These are phyloP conservation scores for Acridotheres tristis DNA, from an alignment of 2,797 vertebrate species.

Conservation along the genomic window DNA sequence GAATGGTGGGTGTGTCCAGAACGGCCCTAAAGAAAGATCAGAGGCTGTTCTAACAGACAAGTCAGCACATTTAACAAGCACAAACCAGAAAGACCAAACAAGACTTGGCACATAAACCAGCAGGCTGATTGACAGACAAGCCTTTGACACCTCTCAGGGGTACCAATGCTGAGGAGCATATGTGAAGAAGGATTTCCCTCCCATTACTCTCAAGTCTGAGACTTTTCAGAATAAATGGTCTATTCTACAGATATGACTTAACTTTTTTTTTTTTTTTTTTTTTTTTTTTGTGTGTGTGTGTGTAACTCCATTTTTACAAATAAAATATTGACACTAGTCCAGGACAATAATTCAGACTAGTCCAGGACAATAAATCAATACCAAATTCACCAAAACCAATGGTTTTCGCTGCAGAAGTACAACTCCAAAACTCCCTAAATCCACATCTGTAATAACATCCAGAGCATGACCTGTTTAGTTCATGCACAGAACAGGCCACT, in stretches of 20 bases:
- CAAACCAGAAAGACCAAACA: background rate
- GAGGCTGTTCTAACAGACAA: background rate
- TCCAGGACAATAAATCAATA: background rate
- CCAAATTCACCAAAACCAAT: background rate
- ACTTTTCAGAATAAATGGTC: background rate
- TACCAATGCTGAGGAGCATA: background rate
- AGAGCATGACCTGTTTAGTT: background rate
- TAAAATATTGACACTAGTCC: background rate
- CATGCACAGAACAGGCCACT: background rate
- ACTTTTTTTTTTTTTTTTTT: background rate
- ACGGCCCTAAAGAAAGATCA: background rate
- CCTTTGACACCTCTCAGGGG: background rate
- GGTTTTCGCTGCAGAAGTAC: background rate
- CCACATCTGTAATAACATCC: background rate
- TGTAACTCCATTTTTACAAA: background rate
- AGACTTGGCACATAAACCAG: background rate
- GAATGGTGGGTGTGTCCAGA: background rate
- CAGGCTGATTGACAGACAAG: background rate
- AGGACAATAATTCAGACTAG: no score
- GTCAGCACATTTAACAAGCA: background rate
- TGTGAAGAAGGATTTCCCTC: background rate
- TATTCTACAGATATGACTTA: background rate
- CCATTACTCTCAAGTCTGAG: background rate
- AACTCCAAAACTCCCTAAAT: background rate
- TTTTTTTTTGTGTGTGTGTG: no score